These are phyloP conservation scores for Lepidocyrtinus sp. DNA, from an alignment of 2,888 invertebrate genomes.

Conservation along the genomic window DNA sequence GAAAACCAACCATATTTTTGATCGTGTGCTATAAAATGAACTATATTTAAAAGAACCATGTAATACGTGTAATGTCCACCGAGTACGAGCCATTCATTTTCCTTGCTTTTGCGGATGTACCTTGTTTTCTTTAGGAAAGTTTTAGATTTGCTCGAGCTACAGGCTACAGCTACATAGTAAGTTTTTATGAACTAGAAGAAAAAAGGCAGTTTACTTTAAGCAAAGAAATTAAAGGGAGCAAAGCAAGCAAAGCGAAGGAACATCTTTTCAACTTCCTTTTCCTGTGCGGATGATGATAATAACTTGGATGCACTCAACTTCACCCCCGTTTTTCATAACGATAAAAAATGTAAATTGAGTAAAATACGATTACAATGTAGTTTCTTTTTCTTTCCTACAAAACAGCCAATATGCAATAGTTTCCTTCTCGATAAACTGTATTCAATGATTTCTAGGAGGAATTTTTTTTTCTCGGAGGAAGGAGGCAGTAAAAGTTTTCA, in stretches of 20 bases:
- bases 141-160: background rate
- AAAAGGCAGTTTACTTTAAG: slow-evolving; percentile 37
- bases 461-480: background rate
- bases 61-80: background rate
- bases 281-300: slow-evolving; percentile 41
- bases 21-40: background rate
- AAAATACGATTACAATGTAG: background rate
- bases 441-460: background rate
- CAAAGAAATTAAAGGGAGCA: slow-evolving; percentile 19
- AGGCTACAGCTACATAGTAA: background rate
- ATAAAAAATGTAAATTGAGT: slow-evolving; percentile 16
- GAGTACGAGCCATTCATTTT: background rate
- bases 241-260: slow-evolving; percentile 35
- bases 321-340: slow-evolving; percentile 10
- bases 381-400: background rate
- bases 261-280: slow-evolving; percentile 64
- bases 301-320: slow-evolving; percentile 39
- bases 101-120: slow-evolving; percentile 39
- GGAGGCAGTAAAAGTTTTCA: slow-evolving; percentile 4
- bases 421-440: background rate
- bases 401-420: slow-evolving; percentile 3
- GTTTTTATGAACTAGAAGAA: slow-evolving; percentile 21
- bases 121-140: slow-evolving; percentile 40
- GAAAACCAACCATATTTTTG: slow-evolving; percentile 8
- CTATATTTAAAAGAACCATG: background rate